phyloP scores from a whole-genome alignment of 2,888 invertebrate genomes.

The Tubiluchus corallicola region DNA sequence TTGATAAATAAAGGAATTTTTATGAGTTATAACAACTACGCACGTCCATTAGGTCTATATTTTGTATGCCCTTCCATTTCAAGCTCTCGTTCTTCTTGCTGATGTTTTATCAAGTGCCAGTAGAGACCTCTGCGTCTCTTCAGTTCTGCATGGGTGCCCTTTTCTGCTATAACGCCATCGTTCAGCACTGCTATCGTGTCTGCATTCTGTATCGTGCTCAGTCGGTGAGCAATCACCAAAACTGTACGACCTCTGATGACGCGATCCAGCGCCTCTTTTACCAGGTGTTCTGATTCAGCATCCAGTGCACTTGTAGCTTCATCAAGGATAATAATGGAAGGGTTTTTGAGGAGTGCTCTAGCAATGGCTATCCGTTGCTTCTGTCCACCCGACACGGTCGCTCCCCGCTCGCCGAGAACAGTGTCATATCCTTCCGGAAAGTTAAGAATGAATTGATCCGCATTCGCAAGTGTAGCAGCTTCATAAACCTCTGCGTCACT shows the following conservation, averaged over 20 bases:
- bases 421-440: slow-evolving; percentile 73
- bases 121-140: slow-evolving; percentile 60
- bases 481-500: slow-evolving; percentile 37
- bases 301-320: slow-evolving; percentile 91
- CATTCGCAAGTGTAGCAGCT: slow-evolving; percentile 72
- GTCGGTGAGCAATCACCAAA: slow-evolving; percentile 79
- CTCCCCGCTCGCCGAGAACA: slow-evolving; percentile 61
- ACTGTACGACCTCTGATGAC: slow-evolving; percentile 70
- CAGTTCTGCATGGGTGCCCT: slow-evolving; percentile 49
- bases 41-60: too few species aligned
- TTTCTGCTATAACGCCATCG: slow-evolving; percentile 57
- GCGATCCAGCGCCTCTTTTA: slow-evolving; percentile 67
- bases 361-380: too few species aligned
- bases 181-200: slow-evolving; percentile 76
- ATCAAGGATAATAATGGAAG: slow-evolving; percentile 50
- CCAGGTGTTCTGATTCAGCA: slow-evolving; percentile 72
- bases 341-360: slow-evolving; percentile 73
- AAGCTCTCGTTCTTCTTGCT: too few species aligned
- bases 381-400: slow-evolving; percentile 85
- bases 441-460: slow-evolving; percentile 61
- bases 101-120: slow-evolving; percentile 45
- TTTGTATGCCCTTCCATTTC: too few species aligned
- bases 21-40: too few species aligned
- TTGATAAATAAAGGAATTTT: too few species aligned
- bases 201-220: slow-evolving; percentile 76